A percentile compares a stretch with the other conserved stretches of the same genome.
phyloP scores from a whole-genome alignment of 1,140 invertebrate genomes.

The Ruditapes philippinarum region DNA sequence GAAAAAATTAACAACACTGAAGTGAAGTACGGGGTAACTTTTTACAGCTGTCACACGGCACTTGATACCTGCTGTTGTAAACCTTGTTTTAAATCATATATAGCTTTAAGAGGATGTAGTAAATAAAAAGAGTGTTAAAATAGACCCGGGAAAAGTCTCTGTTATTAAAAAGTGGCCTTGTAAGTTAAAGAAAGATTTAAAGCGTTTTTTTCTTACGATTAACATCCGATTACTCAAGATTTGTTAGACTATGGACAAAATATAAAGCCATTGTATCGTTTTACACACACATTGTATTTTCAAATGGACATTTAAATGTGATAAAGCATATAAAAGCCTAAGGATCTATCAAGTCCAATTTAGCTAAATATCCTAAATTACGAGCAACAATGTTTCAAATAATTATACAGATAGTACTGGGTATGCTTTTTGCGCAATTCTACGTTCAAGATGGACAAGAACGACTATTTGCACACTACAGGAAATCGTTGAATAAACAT shows the following conservation, averaged over 20 bases:
- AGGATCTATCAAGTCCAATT: background rate
- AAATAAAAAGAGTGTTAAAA: conserved; percentile 8
- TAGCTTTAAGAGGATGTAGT: conserved; percentile 61
- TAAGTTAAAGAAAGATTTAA: background rate
- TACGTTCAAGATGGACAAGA: conserved; percentile 74
- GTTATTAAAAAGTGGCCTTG: background rate
- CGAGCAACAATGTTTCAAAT: conserved; percentile 16
- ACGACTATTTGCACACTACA: conserved; percentile 69
- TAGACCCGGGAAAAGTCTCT: conserved; percentile 35
- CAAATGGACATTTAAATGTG: background rate
- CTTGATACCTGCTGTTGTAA: too few species aligned
- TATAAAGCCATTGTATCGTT: background rate
- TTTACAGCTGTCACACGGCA: too few species aligned
- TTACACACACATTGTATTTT: background rate
- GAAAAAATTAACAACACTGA: too few species aligned
- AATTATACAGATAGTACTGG: conserved; percentile 73
- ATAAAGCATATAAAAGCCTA: background rate
- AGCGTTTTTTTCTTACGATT: background rate
- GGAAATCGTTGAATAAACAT: conserved; percentile 67
- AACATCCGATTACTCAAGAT: background rate
- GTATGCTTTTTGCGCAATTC: conserved; percentile 72
- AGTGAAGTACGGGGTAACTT: too few species aligned
- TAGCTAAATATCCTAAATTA: background rate
- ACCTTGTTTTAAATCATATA: background rate
- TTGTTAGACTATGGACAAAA: background rate